Percentiles rank a stretch among this genome's conserved stretches.
These are phyloP conservation scores for Neosilurus mollespiculum DNA, from an alignment of 2,797 vertebrate genomes.

Conservation along the genomic window DNA sequence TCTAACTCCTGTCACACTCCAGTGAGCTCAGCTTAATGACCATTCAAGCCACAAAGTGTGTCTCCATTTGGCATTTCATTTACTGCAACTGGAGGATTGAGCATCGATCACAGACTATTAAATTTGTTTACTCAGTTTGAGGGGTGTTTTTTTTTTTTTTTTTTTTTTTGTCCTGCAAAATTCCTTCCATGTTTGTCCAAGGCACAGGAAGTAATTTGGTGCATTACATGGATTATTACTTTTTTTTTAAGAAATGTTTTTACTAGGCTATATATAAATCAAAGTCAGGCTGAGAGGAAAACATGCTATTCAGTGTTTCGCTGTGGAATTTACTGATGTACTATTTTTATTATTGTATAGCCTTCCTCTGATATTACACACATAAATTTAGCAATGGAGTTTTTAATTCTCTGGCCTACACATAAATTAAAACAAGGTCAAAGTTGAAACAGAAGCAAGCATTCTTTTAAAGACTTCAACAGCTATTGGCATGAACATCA, in stretches of 20 bases:
- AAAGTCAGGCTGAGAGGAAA: background rate
- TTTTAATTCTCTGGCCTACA: conserved; percentile 5
- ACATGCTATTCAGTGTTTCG: conserved; percentile 6
- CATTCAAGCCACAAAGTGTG: conserved; percentile 43
- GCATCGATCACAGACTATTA: conserved; percentile 35
- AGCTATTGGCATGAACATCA: conserved; percentile 35
- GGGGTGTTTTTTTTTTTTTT: background rate
- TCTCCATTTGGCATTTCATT: conserved; percentile 34
- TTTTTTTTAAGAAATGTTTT: background rate
- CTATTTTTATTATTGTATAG: background rate
- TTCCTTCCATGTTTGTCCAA: conserved; percentile 45
- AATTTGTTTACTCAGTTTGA: conserved; percentile 45
- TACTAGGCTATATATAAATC: background rate
- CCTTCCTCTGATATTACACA: conserved; percentile 1
- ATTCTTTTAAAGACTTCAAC: conserved; percentile 23
- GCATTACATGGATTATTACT: conserved; percentile 11
- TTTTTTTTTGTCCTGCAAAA: background rate
- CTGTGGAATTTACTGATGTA: background rate
- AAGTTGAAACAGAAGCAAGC: background rate
- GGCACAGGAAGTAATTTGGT: conserved; percentile 24
- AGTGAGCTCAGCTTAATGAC: conserved; percentile 45
- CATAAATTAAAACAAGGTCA: background rate
- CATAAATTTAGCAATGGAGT: background rate
- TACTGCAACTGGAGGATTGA: conserved; percentile 39
- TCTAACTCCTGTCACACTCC: conserved; percentile 43